These are phyloP conservation scores for Heliocidaris tuberculata DNA, from an alignment of 35 echinoderm and acorn worm genomes.

Conservation along the genomic window DNA sequence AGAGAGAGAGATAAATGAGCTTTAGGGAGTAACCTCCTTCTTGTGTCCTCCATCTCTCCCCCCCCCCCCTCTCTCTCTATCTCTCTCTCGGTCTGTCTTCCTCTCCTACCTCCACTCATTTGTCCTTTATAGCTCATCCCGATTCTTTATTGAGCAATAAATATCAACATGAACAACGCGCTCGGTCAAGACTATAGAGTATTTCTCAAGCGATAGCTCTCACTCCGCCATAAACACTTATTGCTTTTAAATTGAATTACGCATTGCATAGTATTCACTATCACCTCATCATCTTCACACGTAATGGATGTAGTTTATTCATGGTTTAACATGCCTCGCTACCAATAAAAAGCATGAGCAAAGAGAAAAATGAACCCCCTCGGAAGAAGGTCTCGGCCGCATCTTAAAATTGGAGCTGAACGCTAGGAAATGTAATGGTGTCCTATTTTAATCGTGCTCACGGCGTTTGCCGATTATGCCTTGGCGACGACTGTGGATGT, in stretches of 20 bases:
- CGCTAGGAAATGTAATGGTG: background rate
- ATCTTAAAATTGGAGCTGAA: background rate
- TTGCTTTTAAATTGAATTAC: slow-evolving; percentile 2
- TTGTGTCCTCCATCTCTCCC: too few relatives aligned
- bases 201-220: background rate
- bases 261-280: background rate
- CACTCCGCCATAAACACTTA: background rate
- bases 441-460: too few relatives aligned
- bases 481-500: too few relatives aligned
- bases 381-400: background rate
- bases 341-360: background rate
- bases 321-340: too few relatives aligned
- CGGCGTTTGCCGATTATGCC: too few relatives aligned
- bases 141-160: background rate
- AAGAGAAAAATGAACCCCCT: background rate
- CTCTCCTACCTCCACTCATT: background rate
- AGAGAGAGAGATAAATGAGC: too few relatives aligned
- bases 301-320: background rate
- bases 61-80: background rate
- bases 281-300: background rate
- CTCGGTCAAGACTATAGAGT: background rate
- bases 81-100: background rate
- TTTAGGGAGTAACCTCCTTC: too few relatives aligned
- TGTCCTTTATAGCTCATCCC: background rate
- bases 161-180: background rate